Percentiles rank a stretch among this genome's conserved stretches.
Evolutionary conservation across 1,140 invertebrate species (phyloP).

Genomic region (Cylas formicarius): DNA sequence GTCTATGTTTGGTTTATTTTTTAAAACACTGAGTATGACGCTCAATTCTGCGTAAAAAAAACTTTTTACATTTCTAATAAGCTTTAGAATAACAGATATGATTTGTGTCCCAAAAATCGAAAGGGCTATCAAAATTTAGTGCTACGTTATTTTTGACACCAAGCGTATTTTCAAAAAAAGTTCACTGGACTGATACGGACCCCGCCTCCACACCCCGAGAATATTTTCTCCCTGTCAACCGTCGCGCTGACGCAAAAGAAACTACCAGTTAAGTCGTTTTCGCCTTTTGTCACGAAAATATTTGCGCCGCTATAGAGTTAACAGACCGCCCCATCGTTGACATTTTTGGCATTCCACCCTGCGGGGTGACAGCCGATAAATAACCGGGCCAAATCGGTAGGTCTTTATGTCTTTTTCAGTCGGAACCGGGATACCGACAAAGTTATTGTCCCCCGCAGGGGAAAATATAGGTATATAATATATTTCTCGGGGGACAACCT

Average conservation of each 20-base stretch:
- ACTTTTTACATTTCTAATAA: too few species aligned
- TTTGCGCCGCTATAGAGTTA: conserved; percentile 26
- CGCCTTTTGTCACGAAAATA: conserved; percentile 11
- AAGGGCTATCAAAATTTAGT: conserved; percentile 4
- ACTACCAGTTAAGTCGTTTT: conserved; percentile 14
- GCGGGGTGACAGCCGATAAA: conserved; percentile 29
- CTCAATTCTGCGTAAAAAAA: too few species aligned
- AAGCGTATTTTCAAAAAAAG: too few species aligned
- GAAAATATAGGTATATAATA: conserved; percentile 6
- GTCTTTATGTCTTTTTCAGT: conserved; percentile 17
- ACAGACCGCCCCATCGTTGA: conserved; percentile 31
- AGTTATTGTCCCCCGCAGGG: background rate
- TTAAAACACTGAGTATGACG: too few species aligned
- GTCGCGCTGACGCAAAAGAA: conserved; percentile 12
- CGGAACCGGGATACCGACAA: background rate
- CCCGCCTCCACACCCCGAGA: conserved; percentile 8
- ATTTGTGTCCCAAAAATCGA: background rate
- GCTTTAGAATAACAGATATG: too few species aligned
- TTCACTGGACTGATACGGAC: too few species aligned
- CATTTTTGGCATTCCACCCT: conserved; percentile 28
- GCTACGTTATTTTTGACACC: too few species aligned
- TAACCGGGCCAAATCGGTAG: conserved; percentile 24
- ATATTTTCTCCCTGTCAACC: conserved; percentile 13
- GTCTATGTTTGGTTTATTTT: too few species aligned
- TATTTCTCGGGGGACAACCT: conserved; percentile 12